These are phyloP conservation scores for Parapristionchus giblindavisi DNA, from an alignment of 2,888 invertebrate genomes.

Conservation along the genomic window DNA sequence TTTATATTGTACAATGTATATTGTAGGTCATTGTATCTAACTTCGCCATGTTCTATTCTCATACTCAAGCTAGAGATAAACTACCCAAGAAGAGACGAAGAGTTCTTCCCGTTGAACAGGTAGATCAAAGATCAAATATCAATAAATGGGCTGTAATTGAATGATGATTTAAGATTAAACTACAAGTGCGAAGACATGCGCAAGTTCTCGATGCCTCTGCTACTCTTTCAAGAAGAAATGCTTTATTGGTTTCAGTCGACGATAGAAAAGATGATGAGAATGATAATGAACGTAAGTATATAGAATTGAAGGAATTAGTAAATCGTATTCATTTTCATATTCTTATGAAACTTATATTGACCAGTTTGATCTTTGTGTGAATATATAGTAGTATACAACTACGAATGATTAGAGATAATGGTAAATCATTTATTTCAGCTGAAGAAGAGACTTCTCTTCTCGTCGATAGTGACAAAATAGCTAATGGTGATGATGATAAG, in stretches of 20 bases:
- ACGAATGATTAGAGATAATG: too few relatives aligned
- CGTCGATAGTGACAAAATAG: too few relatives aligned
- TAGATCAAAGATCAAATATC: slow-evolving; percentile 27
- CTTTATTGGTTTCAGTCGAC: slow-evolving; percentile 9
- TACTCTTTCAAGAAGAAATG: slow-evolving; percentile 34
- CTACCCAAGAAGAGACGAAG: slow-evolving; percentile 88
- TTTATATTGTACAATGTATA: neutral
- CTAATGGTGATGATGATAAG: slow-evolving; percentile 8
- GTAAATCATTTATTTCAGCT: neutral
- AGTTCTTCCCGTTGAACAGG: slow-evolving; percentile 73
- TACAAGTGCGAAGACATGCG: slow-evolving; percentile 67
- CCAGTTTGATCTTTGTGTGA: too few relatives aligned
- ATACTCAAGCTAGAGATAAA: slow-evolving; percentile 95
- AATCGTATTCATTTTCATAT: neutral
- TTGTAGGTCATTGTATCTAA: slow-evolving; percentile 57
- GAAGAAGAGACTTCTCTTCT: slow-evolving; percentile 30
- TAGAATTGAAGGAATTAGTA: neutral
- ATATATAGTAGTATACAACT: too few relatives aligned
- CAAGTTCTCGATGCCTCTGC: slow-evolving; percentile 56
- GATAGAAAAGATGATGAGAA: slow-evolving; percentile 29
- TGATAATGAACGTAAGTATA: slow-evolving; percentile 9
- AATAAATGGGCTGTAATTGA: neutral
- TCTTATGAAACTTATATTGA: neutral
- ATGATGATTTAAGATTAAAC: slow-evolving; percentile 53
- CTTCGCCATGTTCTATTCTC: slow-evolving; percentile 75